Base-by-base conservation (phyloP, 92 coral and sea anemone species). In the Palythoa heliodiscus region DNA sequence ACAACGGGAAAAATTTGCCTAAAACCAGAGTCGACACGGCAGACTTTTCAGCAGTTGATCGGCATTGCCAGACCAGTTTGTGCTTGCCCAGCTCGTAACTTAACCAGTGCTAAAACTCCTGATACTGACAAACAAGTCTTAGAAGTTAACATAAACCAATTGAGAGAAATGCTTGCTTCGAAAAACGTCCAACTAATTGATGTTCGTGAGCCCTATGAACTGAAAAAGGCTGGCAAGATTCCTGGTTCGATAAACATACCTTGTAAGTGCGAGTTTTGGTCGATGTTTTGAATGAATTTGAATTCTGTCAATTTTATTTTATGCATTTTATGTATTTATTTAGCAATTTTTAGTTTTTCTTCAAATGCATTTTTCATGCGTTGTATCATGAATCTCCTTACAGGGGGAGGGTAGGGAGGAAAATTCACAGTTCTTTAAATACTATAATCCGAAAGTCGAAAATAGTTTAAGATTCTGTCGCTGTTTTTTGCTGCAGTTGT, bases 161-260 rank as follows among this genome's bases (percentile, higher is more conserved):
- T 90, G 3, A 54, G 74, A 75, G 64, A 70, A 23, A 83, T 90
- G 93, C 72, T 87, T 16, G 87, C 85, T 76, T 74, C 70, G 17
- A 82, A 73, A 23, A 82, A 75, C 25, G 52, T 90, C 35, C 90
- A 87, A 35, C 89, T 90, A 0, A 82, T 90, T n/a, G 93, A 90
- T 82, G 93, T 90, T 17, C 88, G 93, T 9, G 93, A 90, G 61
- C 93, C 93, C 1, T 87, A 90, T 70, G 93, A 90, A 25, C 78
- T 90, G 54, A 39, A 79, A 48, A 87, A 87, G 58, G 54, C 77
- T n/a, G 93, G 93, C 35, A 90, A 83, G 71, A 90, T 90, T 70
- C 90, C 90, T 38, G 72, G 76, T 3, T 23, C 90, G 5, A 54
- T 90, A 19, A 90, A 90, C 63, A 88, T 90, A n/a, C 93, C 93